Base-by-base conservation (phyloP, 2,888 invertebrate genomes). In the Imbricaverruca yamaguchii region DNA sequence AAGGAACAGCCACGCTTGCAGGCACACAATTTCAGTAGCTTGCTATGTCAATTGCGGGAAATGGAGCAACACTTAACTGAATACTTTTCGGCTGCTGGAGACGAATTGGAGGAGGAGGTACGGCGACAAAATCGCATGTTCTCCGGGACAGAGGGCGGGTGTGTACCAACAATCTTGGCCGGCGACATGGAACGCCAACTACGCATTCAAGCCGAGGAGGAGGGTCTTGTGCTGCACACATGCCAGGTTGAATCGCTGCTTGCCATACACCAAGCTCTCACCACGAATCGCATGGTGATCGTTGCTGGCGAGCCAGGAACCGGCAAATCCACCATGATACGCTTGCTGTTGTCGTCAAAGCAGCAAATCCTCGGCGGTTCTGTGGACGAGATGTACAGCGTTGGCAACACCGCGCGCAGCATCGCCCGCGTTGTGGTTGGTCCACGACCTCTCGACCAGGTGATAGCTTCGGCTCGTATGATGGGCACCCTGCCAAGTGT, bases 131-230 rank as follows among this genome's bases (percentile, higher is more conserved):
- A 39, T 8, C 15, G 18, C 11, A 59, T 13, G 11, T 11, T 1
- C 59, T 59, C 12, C 7, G 39, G 39, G 39, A 13, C 15, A 0
- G 15, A 39, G 8, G 18, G 18, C 39, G 25, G 55, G 74, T 18
- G 74, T 21, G 74, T 39, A 8, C 74, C 74, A 11, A 15, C 53
- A 21, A 18, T 74, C 0, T 55, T 74, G 8, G 21, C 15, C 11
- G 74, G 21, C 21, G 74, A 74, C 11, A 74, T 74, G 74, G 74
- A 74, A 55, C 74, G 39, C 11, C 74, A 74, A 23, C 74, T 74
- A 3, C 74, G 74, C 74, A 23, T 74, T 4, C 55, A 55, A 21
- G 74, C 74, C 74, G 74, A 74, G 74, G 15, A 74, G 21, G 74
- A 74, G 74, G 74, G 55, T 9, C n/a, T 74, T 2, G 55, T 74